Base-by-base conservation (phyloP, 2,113 vertebrate species). In the Pyxicephalus adspersus region DNA sequence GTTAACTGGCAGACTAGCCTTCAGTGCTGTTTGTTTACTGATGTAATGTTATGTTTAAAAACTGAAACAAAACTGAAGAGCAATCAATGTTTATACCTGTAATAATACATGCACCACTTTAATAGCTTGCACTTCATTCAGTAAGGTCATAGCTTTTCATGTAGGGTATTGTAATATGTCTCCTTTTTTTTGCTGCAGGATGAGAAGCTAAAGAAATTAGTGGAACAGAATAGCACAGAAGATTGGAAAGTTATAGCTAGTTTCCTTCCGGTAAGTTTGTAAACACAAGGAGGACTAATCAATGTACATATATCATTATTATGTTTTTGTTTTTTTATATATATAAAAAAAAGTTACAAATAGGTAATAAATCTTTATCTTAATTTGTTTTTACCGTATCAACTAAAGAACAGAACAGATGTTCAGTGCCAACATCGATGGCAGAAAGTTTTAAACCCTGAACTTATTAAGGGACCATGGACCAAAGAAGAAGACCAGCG, bases 401-500 rank as follows among this genome's bases (percentile, higher is more conserved):
- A 87, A 86, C 72, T 18, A 76, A 91, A 99, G 98, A 99, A 98
- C 85, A 96, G 97, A 74, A 97, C 98, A 82, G 98, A 99, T 90
- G 96, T 99, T 80, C 98, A 99, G 88, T 99, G 98, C 85, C 97
- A 98, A 85, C 97, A 99, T 87, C 92, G 98, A 67, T 99, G 98
- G 98, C 98, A 99, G 91, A 99, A 99, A 85, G 98, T 99, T 34
- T 90, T 99, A 75, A 99, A 99, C 87, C 98, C 98, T 83, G 98
- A 99, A 88, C 97, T 99, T 86, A 98, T 99, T 87, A 99, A 99
- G 90, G 98, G 98, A 34, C 98, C 98, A 0, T 99, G 98, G 97
- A 99, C 98, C 85, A 99, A 99, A 92, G 98, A 99, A 89, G 98
- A 99, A 86, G 98, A 99, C 91, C 98, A 99, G 88, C 92, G 96